phyloP scores from a whole-genome alignment of 2,888 invertebrate genomes.

The Nomada fucata region DNA sequence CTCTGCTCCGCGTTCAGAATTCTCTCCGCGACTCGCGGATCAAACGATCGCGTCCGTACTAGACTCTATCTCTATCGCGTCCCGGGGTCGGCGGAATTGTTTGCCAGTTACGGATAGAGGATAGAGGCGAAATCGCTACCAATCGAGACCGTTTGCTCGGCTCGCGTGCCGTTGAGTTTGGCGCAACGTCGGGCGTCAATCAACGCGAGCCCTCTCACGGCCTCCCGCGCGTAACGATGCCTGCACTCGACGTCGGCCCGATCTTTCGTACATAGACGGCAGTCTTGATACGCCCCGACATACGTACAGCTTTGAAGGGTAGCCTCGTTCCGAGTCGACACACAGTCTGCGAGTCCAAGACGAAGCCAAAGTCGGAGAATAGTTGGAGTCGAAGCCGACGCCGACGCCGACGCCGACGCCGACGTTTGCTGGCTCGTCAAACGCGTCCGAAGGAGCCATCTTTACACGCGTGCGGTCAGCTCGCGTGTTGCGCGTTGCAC shows the following conservation, averaged over 20 bases:
- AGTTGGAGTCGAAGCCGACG: constrained; percentile 42
- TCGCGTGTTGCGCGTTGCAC: constrained; percentile 78
- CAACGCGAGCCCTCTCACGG: constrained; percentile 73
- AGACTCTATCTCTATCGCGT: constrained; percentile 10
- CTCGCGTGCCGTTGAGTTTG: constrained; percentile 82
- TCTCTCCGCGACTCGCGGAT: constrained; percentile 26
- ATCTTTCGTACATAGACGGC: constrained; percentile 68
- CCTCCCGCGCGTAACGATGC: constrained; percentile 71
- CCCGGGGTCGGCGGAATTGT: constrained; percentile 47
- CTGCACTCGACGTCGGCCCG: constrained; percentile 75
- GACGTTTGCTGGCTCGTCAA: constrained; percentile 66
- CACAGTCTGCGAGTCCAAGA: constrained; percentile 23
- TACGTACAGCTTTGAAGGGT: constrained; percentile 70
- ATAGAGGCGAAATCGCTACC: constrained; percentile 64
- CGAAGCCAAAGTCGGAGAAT: constrained; percentile 17
- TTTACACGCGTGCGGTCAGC: constrained; percentile 81
- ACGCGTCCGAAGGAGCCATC: constrained; percentile 69
- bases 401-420: constrained; percentile 57
- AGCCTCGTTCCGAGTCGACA: constrained; percentile 38
- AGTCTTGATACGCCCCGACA: constrained; percentile 67
- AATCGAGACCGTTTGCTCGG: constrained; percentile 66
- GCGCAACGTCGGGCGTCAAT: constrained; percentile 83
- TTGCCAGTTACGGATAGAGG: constrained; percentile 63
- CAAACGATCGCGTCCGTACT: constrained; percentile 12
- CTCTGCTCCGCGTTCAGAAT: neutral